Conservation (phyloP, 2,888 invertebrate genomes). For the Sphaeridia pumilis region DNA sequence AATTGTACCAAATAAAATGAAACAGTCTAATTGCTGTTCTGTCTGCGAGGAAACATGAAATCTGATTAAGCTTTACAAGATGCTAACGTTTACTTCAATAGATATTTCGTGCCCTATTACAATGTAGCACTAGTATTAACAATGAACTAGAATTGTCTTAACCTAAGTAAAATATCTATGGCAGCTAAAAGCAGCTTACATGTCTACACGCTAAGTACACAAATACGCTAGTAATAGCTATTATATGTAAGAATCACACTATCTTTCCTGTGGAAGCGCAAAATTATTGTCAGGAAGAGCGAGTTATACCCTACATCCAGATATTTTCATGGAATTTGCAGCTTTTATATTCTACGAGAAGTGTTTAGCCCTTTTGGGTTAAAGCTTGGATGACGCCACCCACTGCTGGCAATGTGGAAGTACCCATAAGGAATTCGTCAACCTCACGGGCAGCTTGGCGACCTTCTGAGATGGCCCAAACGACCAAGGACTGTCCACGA, state of each 20-base stretch:
- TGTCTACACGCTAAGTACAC: background rate
- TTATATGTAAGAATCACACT: no score
- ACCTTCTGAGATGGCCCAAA: slow-evolving; percentile 97
- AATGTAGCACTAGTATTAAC: background rate
- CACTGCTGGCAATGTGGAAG: slow-evolving; percentile 75
- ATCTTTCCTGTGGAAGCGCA: slow-evolving; percentile 34
- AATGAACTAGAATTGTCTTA: background rate
- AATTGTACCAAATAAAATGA: no score
- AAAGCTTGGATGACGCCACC: slow-evolving; percentile 59
- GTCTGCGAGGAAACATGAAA: no score
- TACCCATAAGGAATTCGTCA: slow-evolving; percentile 65
- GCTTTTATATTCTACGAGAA: background rate
- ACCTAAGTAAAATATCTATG: no score
- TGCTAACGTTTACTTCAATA: no score
- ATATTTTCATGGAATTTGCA: background rate
- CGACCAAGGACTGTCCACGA: slow-evolving; percentile 95
- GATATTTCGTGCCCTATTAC: no score
- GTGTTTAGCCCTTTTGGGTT: slow-evolving; percentile 35
- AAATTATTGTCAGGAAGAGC: slow-evolving; percentile 31
- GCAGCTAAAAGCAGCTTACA: no score
- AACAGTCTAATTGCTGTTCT: no score
- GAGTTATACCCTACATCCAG: background rate
- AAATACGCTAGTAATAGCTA: no score
- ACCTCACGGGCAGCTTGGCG: slow-evolving; percentile 93
- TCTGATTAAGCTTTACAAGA: no score